Conservation (phyloP, 1,140 invertebrate genomes). For the Calliopsis andreniformis region DNA sequence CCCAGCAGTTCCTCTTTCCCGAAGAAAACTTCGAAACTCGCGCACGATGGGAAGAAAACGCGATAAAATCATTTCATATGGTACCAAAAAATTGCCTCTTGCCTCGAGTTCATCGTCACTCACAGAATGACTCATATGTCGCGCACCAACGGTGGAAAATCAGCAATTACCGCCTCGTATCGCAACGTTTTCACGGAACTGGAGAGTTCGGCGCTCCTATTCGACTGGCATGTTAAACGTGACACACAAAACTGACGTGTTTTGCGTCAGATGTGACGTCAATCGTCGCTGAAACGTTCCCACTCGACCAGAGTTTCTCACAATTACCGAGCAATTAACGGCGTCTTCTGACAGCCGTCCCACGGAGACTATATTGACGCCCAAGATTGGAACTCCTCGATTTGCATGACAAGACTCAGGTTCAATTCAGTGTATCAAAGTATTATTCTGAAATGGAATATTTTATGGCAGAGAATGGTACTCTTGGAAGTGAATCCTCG, state of each 20-base stretch:
- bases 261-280: constrained; percentile 55
- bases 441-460: background rate
- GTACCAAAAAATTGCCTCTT: no score
- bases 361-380: background rate
- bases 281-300: constrained; percentile 50
- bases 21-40: background rate
- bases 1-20: background rate
- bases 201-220: constrained; percentile 2
- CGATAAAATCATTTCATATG: no score
- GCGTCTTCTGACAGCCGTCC: background rate
- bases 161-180: constrained; percentile 2
- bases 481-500: no score
- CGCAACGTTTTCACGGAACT: constrained; percentile 40
- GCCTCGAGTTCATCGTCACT: no score
- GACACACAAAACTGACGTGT: constrained; percentile 35
- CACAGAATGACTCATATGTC: no score
- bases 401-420: no score
- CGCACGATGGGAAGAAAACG: no score
- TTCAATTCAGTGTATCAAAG: background rate
- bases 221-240: constrained; percentile 30
- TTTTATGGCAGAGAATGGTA: no score
- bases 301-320: no score
- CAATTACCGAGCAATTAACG: background rate
- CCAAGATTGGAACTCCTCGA: background rate
- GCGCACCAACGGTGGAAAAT: background rate